phyloP scores from a whole-genome alignment of 2,113 vertebrate species.

The Eulacestoma nigropectus region DNA sequence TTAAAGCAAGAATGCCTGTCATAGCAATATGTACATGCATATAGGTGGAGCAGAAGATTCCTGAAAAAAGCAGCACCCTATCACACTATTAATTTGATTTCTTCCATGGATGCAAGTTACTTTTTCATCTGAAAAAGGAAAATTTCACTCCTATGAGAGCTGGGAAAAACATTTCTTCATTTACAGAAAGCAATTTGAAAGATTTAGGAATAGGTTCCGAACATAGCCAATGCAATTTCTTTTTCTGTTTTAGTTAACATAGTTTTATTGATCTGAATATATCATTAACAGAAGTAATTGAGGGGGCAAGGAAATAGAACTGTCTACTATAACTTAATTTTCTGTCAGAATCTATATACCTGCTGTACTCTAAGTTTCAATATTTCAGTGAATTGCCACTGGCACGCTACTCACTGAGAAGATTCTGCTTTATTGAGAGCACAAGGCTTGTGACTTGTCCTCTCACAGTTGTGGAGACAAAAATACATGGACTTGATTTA shows the following conservation, averaged over 20 bases:
- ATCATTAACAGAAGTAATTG: not conserved
- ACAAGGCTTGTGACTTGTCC: not conserved
- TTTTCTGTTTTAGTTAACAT: slow-evolving; percentile 15
- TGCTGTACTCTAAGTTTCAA: not conserved
- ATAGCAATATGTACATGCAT: not conserved
- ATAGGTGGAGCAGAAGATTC: not conserved
- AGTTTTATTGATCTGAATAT: slow-evolving; percentile 30
- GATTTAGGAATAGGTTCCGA: not conserved
- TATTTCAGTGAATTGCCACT: not conserved
- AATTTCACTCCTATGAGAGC: not conserved
- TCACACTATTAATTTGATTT: not conserved
- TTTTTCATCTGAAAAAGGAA: not conserved
- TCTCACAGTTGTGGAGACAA: not conserved
- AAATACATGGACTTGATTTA: not conserved
- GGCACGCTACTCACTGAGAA: not conserved
- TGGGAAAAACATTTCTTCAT: not conserved
- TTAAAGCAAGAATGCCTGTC: not conserved
- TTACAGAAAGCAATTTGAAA: not conserved
- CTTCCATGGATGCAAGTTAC: not conserved
- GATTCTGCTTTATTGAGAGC: not conserved
- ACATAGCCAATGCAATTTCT: not conserved
- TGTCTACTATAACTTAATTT: slow-evolving; percentile 11
- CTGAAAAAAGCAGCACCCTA: not conserved
- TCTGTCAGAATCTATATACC: not conserved
- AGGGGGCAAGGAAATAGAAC: not conserved